Conservation (phyloP, 2,888 invertebrate species). For the Pinctada fucata region DNA sequence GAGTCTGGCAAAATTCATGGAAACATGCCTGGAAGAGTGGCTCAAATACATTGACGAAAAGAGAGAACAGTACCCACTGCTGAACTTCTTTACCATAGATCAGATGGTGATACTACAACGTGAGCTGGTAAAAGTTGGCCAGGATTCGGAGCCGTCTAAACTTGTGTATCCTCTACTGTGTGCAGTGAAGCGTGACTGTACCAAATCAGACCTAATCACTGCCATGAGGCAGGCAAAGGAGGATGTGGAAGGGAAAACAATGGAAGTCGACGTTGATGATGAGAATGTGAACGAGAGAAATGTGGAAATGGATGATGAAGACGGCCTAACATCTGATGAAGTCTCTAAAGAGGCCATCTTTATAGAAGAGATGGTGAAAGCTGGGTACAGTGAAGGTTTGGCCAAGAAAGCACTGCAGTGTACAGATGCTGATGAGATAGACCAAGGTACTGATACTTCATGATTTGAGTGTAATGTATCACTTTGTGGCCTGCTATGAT, state of each 20-base stretch:
- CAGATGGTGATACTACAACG: conserved; percentile 65
- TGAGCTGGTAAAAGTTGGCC: conserved; percentile 53
- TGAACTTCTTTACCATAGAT: conserved; percentile 65
- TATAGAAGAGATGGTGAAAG: conserved; percentile 37
- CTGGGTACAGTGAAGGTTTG: conserved; percentile 41
- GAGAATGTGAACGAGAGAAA: conserved; percentile 20
- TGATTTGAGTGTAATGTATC: no score
- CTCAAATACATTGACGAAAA: conserved; percentile 51
- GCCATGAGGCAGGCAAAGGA: conserved; percentile 50
- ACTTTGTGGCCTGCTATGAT: no score
- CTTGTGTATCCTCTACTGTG: conserved; percentile 53
- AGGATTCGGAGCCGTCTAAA: conserved; percentile 29
- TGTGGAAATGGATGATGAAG: conserved; percentile 15
- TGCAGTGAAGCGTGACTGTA: conserved; percentile 50
- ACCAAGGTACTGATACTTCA: no score
- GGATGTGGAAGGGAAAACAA: conserved; percentile 36
- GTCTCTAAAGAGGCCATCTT: conserved; percentile 18
- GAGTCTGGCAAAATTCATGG: conserved; percentile 38
- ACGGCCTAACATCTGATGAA: neutral
- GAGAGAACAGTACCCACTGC: conserved; percentile 49
- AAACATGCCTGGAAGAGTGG: conserved; percentile 53
- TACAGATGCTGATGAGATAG: conserved; percentile 22
- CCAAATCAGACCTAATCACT: conserved; percentile 43
- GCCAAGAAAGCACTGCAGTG: conserved; percentile 43
- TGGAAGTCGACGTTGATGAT: conserved; percentile 22